Percentiles rank a stretch among this genome's conserved stretches.
These are phyloP conservation scores for Cryptus viduatorius DNA, from an alignment of 2,888 invertebrate genomes.

Conservation along the genomic window DNA sequence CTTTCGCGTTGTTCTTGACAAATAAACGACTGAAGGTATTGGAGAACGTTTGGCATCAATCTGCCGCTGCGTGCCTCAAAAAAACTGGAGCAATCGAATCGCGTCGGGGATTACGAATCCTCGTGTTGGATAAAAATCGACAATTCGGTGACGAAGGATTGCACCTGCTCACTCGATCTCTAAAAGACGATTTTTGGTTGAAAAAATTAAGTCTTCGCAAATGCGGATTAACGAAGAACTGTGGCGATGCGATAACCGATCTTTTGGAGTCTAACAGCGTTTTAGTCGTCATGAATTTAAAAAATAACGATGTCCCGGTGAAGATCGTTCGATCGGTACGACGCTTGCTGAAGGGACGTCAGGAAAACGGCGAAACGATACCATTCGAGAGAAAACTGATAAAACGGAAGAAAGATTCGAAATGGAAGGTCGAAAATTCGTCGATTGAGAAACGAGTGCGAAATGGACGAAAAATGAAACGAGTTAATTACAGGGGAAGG, in stretches of 20 bases:
- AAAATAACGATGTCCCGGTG: conserved; percentile 68
- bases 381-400: conserved; percentile 47
- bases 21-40: conserved; percentile 66
- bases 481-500: not conserved
- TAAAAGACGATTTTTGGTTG: conserved; percentile 73
- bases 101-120: conserved; percentile 67
- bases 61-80: not conserved
- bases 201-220: conserved; percentile 69
- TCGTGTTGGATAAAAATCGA: conserved; percentile 72
- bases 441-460: not conserved
- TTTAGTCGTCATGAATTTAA: conserved; percentile 69
- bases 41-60: conserved; percentile 67
- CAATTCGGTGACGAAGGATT: conserved; percentile 72
- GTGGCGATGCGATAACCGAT: conserved; percentile 68
- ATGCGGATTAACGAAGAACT: conserved; percentile 73
- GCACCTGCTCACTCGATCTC: conserved; percentile 47
- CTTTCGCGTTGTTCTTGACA: conserved; percentile 51
- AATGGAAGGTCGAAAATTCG: not conserved
- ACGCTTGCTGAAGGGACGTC: conserved; percentile 66
- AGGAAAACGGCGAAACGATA: conserved; percentile 52
- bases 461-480: not conserved
- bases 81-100: conserved; percentile 27
- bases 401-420: conserved; percentile 37
- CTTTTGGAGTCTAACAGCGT: conserved; percentile 71
- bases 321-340: conserved; percentile 61